These are phyloP conservation scores for Neodiprion lecontei DNA, from an alignment of 1,140 invertebrate genomes.

Conservation along the genomic window DNA sequence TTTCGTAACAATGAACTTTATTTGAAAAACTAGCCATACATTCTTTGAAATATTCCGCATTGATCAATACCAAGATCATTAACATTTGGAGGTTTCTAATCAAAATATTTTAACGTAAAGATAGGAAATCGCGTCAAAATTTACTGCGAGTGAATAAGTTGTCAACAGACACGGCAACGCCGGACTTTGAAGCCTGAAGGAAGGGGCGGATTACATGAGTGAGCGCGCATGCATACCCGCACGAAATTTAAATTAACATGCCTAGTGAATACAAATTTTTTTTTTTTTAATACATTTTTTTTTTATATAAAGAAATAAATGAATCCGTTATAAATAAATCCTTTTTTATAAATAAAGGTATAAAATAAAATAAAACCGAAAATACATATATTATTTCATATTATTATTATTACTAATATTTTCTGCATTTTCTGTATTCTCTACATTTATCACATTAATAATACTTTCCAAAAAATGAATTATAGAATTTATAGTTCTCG, in stretches of 20 bases:
- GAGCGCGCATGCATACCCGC: background rate
- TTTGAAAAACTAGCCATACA: background rate
- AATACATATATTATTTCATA: no score
- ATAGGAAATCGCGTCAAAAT: background rate
- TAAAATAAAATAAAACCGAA: no score
- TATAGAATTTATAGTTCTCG: slow-evolving; percentile 8
- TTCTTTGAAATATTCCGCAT: background rate
- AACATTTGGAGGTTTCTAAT: background rate
- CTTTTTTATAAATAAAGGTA: no score
- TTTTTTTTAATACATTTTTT: no score
- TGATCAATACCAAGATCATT: background rate
- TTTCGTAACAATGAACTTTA: background rate
- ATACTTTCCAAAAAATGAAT: background rate
- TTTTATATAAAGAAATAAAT: no score
- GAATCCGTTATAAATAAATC: no score
- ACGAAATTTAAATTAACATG: background rate
- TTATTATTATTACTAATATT: background rate
- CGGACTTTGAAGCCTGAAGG: background rate
- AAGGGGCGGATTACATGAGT: background rate
- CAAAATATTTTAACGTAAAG: background rate
- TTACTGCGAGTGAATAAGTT: background rate
- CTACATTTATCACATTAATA: background rate
- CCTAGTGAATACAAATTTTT: background rate
- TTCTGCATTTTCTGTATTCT: background rate
- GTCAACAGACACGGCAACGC: background rate